Conservation (phyloP, 1,140 invertebrate genomes). For the Bathynomus jamesi region DNA sequence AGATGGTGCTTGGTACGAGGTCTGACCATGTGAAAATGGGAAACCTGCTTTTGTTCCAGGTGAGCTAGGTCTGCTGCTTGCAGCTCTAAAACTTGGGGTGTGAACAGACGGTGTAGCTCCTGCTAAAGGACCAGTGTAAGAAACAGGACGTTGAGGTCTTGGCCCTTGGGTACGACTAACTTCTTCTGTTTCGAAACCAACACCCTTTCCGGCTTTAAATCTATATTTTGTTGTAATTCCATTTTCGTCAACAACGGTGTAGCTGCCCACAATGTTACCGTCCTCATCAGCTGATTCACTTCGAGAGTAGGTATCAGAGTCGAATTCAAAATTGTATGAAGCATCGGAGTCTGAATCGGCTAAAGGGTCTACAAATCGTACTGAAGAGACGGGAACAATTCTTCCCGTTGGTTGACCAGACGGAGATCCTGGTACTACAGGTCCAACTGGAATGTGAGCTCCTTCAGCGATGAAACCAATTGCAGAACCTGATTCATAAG, state of each 20-base stretch:
- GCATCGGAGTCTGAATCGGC: slow-evolving; percentile 28
- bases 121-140: too few relatives aligned
- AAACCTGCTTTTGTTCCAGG: too few relatives aligned
- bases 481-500: slow-evolving; percentile 18
- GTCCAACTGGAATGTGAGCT: slow-evolving; percentile 16
- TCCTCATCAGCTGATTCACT: slow-evolving; percentile 37
- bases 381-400: background rate
- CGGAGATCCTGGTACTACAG: slow-evolving; percentile 4
- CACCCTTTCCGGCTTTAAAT: slow-evolving; percentile 27
- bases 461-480: slow-evolving; percentile 29
- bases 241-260: slow-evolving; percentile 41
- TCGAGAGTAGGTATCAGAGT: slow-evolving; percentile 36
- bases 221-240: slow-evolving; percentile 23
- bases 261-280: slow-evolving; percentile 40
- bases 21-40: too few relatives aligned
- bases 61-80: too few relatives aligned
- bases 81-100: too few relatives aligned
- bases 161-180: slow-evolving; percentile 13
- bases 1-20: too few relatives aligned
- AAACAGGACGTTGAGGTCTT: too few relatives aligned
- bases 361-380: slow-evolving; percentile 10
- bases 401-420: background rate
- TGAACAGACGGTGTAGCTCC: too few relatives aligned
- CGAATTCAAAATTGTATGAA: slow-evolving; percentile 38
- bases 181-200: slow-evolving; percentile 33